phyloP scores from a whole-genome alignment of 2,113 vertebrate genomes.

The Toxostoma redivivum region DNA sequence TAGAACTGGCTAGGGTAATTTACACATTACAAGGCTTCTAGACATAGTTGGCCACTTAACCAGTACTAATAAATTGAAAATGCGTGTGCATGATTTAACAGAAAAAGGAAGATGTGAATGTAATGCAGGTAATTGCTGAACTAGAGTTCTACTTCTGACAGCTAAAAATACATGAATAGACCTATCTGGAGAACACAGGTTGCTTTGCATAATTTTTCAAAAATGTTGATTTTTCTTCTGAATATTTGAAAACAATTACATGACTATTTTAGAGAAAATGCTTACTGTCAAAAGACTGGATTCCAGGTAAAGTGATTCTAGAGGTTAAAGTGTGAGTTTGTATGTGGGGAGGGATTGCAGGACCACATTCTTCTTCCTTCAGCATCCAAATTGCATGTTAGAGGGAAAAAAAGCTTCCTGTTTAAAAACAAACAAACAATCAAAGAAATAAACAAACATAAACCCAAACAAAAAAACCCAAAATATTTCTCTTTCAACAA shows the following conservation, averaged over 20 bases:
- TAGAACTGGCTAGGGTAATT: conserved; percentile 49
- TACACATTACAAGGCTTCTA: conserved; percentile 51
- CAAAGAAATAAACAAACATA: not conserved
- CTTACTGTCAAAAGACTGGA: not conserved
- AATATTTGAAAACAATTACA: conserved; percentile 1
- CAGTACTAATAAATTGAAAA: conserved; percentile 54
- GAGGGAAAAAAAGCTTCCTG: not conserved
- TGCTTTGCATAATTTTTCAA: not conserved
- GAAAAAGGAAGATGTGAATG: conserved; percentile 32
- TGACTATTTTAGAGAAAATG: not conserved
- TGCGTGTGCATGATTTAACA: conserved; percentile 49
- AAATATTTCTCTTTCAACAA: not conserved
- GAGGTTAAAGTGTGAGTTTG: not conserved
- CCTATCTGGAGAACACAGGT: not conserved
- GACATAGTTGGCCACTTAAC: conserved; percentile 29
- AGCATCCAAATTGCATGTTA: not conserved
- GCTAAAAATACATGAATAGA: not conserved
- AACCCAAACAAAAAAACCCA: too few species aligned
- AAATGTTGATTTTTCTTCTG: conserved; percentile 5
- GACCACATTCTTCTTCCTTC: not conserved
- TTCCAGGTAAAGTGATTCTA: not conserved
- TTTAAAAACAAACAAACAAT: not conserved
- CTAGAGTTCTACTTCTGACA: not conserved
- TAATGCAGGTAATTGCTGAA: conserved; percentile 39
- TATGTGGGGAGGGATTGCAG: not conserved